Conservation (phyloP, 2,113 vertebrate genomes). For the Leptocoma aspasia region DNA sequence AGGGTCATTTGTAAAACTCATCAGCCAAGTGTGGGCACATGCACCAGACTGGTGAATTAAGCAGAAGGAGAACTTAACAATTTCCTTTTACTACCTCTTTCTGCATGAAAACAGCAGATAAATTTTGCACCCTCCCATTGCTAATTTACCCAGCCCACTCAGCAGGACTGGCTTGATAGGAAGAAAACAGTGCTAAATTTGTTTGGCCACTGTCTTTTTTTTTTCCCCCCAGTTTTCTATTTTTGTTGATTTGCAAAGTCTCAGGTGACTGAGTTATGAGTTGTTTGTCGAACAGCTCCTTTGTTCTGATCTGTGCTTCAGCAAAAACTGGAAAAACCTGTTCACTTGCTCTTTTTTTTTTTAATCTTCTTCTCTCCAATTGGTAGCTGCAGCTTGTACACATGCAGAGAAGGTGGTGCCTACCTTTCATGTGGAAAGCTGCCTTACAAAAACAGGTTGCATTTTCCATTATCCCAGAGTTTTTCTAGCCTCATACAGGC, state of each 20-base stretch:
- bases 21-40: not conserved
- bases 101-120: not conserved
- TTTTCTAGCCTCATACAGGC: not conserved
- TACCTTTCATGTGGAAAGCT: conserved; percentile 21
- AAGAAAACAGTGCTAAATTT: not conserved
- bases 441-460: not conserved
- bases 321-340: conserved; percentile 60
- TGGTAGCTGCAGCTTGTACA: conserved; percentile 10
- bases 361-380: not conserved
- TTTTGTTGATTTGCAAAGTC: not conserved
- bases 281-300: conserved; percentile 1
- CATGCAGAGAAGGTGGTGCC: conserved; percentile 27
- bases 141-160: not conserved
- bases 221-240: not conserved
- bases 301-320: conserved; percentile 40
- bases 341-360: not conserved
- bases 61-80: not conserved
- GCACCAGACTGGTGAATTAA: not conserved
- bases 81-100: not conserved
- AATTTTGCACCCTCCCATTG: not conserved
- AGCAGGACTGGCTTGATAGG: not conserved
- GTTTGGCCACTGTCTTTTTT: not conserved
- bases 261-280: not conserved
- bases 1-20: not conserved
- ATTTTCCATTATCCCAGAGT: not conserved